Evolutionary conservation across 2,797 vertebrate genomes (phyloP).

Genomic region (Betta splendens): DNA sequence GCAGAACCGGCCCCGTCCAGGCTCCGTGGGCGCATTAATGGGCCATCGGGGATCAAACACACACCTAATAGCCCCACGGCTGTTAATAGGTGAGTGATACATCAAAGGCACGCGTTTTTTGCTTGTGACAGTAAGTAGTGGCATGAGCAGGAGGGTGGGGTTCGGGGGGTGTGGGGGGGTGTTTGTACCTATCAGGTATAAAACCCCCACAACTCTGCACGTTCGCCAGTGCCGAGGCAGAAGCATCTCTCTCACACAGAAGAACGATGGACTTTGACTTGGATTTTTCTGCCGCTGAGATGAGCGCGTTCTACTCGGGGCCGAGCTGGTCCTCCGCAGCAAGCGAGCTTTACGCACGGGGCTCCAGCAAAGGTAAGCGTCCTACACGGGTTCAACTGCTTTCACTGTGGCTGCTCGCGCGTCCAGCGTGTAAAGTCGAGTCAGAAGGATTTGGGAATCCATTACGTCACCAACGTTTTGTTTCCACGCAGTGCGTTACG

Average conservation of each 20-base stretch:
- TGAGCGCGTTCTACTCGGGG: slow-evolving; percentile 43
- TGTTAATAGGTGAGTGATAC: slow-evolving; percentile 45
- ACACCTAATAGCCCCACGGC: slow-evolving; percentile 49
- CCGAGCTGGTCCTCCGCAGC: slow-evolving; percentile 42
- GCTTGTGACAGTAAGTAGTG: slow-evolving; percentile 18
- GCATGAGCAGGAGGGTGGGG: slow-evolving; percentile 22
- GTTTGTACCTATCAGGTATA: slow-evolving; percentile 49
- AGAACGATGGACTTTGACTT: slow-evolving; percentile 49
- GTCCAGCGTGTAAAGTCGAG: too few relatives aligned
- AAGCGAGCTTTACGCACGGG: slow-evolving; percentile 26
- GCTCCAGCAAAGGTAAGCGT: slow-evolving; percentile 53
- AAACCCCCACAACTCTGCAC: slow-evolving; percentile 12
- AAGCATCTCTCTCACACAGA: background rate
- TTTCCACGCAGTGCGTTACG: slow-evolving; percentile 24
- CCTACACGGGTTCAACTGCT: background rate
- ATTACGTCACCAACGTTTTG: background rate
- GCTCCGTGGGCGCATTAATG: slow-evolving; percentile 46
- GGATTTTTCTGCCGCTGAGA: slow-evolving; percentile 36
- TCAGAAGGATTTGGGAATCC: background rate
- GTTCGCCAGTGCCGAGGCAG: slow-evolving; percentile 3
- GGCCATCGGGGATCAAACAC: slow-evolving; percentile 57
- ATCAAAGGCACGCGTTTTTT: slow-evolving; percentile 70
- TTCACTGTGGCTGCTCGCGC: background rate
- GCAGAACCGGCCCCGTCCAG: slow-evolving; percentile 25
- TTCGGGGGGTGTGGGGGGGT: background rate